phyloP scores from a whole-genome alignment of 2,888 invertebrate species.

The Sesamia inferens region DNA sequence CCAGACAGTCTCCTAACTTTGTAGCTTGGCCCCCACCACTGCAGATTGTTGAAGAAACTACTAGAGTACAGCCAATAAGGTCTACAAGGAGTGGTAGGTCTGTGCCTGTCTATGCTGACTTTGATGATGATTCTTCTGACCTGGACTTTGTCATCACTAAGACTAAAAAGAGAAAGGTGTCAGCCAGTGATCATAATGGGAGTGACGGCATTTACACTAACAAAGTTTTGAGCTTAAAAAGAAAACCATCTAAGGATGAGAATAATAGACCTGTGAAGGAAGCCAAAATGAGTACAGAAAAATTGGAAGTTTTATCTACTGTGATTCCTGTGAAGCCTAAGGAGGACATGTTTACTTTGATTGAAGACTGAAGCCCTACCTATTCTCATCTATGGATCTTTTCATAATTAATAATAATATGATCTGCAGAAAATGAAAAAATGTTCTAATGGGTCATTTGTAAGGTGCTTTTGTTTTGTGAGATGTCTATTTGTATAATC shows the following conservation, averaged over 20 bases:
- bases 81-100: constrained; percentile 85
- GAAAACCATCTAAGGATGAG: constrained; percentile 83
- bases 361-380: constrained; percentile 75
- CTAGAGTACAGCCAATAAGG: constrained; percentile 79
- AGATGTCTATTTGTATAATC: constrained; percentile 27
- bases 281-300: constrained; percentile 71
- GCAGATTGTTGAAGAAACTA: constrained; percentile 84
- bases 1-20: constrained; percentile 80
- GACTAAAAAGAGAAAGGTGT: constrained; percentile 82
- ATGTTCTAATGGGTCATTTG: constrained; percentile 11
- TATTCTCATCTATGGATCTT: constrained; percentile 37
- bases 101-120: constrained; percentile 83
- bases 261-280: constrained; percentile 77
- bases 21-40: constrained; percentile 84
- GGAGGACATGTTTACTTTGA: constrained; percentile 72
- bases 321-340: constrained; percentile 71
- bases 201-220: constrained; percentile 76
- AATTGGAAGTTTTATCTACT: constrained; percentile 53
- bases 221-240: constrained; percentile 82
- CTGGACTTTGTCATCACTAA: constrained; percentile 83
- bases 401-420: constrained; percentile 11
- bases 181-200: constrained; percentile 75
- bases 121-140: constrained; percentile 86
- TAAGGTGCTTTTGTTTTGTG: constrained; percentile 36
- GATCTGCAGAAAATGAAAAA: constrained; percentile 15